phyloP scores from a whole-genome alignment of 2,113 vertebrate species.

The Syrmaticus mikado region DNA sequence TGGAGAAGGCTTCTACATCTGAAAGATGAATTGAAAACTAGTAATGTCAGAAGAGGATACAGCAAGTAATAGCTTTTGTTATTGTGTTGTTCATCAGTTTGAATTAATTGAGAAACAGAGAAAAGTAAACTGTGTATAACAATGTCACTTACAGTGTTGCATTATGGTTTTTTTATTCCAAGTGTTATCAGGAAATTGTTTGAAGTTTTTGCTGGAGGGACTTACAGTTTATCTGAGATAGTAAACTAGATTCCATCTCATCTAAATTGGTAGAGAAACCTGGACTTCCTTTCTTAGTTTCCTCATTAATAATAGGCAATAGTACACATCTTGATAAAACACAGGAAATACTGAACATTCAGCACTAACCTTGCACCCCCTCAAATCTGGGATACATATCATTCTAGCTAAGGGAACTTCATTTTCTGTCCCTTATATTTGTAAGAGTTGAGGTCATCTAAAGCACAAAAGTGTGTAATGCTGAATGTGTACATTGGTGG shows the following conservation, averaged over 20 bases:
- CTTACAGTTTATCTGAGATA: not conserved
- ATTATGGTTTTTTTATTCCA: not conserved
- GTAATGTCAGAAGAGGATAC: not conserved
- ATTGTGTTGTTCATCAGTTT: not conserved
- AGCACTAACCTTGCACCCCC: not conserved
- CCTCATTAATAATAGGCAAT: no score
- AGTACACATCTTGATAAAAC: no score
- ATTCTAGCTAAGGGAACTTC: not conserved
- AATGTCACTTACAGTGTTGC: fast-evolving
- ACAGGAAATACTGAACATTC: no score
- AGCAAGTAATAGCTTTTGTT: not conserved
- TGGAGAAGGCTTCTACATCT: not conserved
- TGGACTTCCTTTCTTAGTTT: constrained; percentile 16
- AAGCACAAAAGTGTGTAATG: not conserved
- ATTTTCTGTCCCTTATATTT: not conserved
- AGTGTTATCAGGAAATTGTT: not conserved
- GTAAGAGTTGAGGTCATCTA: not conserved
- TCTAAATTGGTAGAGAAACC: not conserved
- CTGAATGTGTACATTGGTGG: not conserved
- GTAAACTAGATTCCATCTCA: not conserved
- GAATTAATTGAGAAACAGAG: not conserved
- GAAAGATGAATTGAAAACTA: not conserved
- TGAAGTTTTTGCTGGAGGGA: not conserved
- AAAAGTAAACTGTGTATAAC: not conserved
- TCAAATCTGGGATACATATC: not conserved